Conservation (phyloP, 2,888 invertebrate species). For the Stenodema calcarata region DNA sequence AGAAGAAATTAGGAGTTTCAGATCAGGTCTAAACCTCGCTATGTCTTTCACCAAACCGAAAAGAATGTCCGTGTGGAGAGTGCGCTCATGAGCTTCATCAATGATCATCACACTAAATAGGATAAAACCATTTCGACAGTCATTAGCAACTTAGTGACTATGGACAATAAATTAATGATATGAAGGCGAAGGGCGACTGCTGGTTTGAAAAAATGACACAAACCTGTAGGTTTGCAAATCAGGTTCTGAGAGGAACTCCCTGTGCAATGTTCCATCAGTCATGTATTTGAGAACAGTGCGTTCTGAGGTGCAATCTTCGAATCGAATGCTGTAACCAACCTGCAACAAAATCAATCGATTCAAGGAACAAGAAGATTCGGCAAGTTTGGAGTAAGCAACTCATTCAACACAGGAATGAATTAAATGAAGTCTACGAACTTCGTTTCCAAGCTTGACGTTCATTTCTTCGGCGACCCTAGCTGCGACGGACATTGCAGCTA, state of each 20-base stretch:
- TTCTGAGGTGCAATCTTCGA: conserved; percentile 99
- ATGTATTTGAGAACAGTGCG: conserved; percentile 96
- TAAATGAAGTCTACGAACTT: conserved; percentile 65
- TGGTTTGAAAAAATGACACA: neutral
- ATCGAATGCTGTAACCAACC: conserved; percentile 83
- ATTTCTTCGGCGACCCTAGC: conserved; percentile 98
- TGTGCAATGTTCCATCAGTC: conserved; percentile 97
- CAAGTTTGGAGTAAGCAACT: no score
- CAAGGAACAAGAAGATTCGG: no score
- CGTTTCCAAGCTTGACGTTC: conserved; percentile 92
- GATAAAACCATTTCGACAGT: no score
- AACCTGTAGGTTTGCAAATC: conserved; percentile 88
- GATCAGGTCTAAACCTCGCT: conserved; percentile 87
- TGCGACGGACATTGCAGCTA: conserved; percentile 99
- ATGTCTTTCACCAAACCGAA: conserved; percentile 98
- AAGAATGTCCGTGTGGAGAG: conserved; percentile 96
- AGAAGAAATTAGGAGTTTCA: conserved; percentile 96
- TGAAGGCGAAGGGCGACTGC: no score
- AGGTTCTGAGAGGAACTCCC: conserved; percentile 97
- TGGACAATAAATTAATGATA: no score
- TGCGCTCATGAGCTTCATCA: conserved; percentile 98
- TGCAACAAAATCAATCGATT: conserved; percentile 58
- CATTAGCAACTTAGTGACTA: no score
- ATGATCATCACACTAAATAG: conserved; percentile 91
- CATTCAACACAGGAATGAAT: no score